Conservation (phyloP, 2,797 vertebrate species). For the Neosalanx taihuensis region DNA sequence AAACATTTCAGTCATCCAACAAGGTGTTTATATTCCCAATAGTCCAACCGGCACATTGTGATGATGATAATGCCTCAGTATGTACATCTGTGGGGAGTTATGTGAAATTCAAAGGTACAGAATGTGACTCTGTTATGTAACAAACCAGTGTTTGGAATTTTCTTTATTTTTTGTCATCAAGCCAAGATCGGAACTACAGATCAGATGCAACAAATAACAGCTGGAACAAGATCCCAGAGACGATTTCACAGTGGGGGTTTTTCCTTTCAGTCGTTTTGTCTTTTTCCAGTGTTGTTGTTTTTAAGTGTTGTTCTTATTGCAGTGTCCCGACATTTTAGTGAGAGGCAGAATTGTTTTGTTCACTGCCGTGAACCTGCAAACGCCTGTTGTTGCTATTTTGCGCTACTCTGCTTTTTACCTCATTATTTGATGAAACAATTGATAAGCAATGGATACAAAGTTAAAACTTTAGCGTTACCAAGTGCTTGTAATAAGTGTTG, state of each 20-base stretch:
- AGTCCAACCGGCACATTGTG: not conserved
- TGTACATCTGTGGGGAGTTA: not conserved
- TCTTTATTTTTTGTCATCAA: not conserved
- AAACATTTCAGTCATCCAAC: not conserved
- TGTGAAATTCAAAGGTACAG: no score
- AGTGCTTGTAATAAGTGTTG: no score
- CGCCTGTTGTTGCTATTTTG: not conserved
- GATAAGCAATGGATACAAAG: no score
- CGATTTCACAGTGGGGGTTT: slow-evolving; percentile 20
- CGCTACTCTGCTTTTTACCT: not conserved
- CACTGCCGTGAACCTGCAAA: slow-evolving; percentile 16
- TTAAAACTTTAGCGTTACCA: no score
- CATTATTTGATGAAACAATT: not conserved
- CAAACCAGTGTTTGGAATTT: not conserved
- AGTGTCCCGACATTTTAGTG: not conserved
- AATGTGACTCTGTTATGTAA: not conserved
- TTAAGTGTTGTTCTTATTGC: slow-evolving; percentile 1
- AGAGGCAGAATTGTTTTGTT: not conserved
- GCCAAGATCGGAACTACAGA: not conserved
- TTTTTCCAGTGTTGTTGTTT: slow-evolving; percentile 11
- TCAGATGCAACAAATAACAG: not conserved
- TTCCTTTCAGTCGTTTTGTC: not conserved
- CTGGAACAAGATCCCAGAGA: not conserved
- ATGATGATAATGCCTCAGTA: not conserved
- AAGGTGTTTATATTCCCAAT: not conserved